Evolutionary conservation across 2,113 vertebrate genomes (phyloP).

Genomic region (Hippocampus guttulatus): DNA sequence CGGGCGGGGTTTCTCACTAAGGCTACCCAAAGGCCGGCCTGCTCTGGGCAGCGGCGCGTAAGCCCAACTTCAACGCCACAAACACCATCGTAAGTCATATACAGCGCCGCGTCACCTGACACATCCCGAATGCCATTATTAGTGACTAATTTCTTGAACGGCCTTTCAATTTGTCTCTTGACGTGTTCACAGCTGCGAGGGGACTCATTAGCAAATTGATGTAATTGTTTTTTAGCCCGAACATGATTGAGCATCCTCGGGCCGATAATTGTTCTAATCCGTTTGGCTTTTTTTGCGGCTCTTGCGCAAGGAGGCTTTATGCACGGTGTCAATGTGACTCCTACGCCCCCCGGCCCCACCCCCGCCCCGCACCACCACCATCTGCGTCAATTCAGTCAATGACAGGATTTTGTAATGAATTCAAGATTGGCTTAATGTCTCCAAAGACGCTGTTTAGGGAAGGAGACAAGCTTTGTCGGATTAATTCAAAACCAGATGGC

Average conservation of each 20-base stretch:
- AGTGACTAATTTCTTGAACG: conserved; percentile 23
- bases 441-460: conserved; percentile 21
- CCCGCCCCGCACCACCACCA: not conserved
- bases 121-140: conserved; percentile 6
- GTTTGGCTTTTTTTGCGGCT: conserved; percentile 11
- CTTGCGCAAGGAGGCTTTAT: conserved; percentile 1
- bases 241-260: conserved; percentile 10
- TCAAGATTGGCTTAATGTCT: conserved; percentile 18
- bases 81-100: conserved; percentile 1
- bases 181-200: conserved; percentile 17
- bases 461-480: not conserved
- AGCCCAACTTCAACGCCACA: not conserved
- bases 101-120: conserved; percentile 5
- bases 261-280: conserved; percentile 3
- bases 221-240: conserved; percentile 12
- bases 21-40: too few species aligned
- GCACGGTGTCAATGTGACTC: conserved; percentile 3
- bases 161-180: conserved; percentile 19
- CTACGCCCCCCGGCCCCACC: not conserved
- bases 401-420: conserved; percentile 42
- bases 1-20: too few species aligned
- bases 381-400: conserved; percentile 15
- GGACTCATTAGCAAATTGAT: conserved; percentile 24
- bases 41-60: too few species aligned
- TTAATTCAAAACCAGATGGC: not conserved